phyloP scores from a whole-genome alignment of 2,113 vertebrate genomes.

The Illadopsis cleaveri region DNA sequence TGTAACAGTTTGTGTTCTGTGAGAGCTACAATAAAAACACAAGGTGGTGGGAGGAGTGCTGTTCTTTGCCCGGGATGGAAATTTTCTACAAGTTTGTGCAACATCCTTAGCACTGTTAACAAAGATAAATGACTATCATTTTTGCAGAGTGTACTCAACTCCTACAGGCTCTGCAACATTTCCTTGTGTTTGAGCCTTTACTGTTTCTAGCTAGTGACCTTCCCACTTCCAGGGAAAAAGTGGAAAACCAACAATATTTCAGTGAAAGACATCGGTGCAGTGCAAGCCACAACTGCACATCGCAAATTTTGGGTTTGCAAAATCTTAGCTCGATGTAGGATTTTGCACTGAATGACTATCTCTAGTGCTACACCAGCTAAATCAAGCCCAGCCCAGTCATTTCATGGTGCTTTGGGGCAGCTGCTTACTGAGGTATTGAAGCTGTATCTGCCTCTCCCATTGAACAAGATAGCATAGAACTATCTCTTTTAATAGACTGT shows the following conservation, averaged over 20 bases:
- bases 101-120: background rate
- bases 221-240: background rate
- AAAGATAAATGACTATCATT: background rate
- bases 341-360: background rate
- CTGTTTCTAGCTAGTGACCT: background rate
- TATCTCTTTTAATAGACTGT: background rate
- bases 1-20: background rate
- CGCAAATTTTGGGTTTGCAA: background rate
- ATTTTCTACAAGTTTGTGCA: constrained; percentile 28
- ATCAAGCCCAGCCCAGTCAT: background rate
- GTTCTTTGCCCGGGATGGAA: background rate
- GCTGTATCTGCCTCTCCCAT: background rate
- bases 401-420: background rate
- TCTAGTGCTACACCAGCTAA: background rate
- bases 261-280: background rate
- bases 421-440: background rate
- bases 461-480: background rate
- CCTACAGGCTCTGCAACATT: background rate
- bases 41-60: background rate
- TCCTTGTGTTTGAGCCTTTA: background rate
- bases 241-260: background rate
- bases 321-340: background rate
- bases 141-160: background rate
- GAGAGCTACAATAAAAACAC: background rate
- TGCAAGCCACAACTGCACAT: background rate